phyloP scores from a whole-genome alignment of 2,113 vertebrate genomes.

The Tetrax tetrax region DNA sequence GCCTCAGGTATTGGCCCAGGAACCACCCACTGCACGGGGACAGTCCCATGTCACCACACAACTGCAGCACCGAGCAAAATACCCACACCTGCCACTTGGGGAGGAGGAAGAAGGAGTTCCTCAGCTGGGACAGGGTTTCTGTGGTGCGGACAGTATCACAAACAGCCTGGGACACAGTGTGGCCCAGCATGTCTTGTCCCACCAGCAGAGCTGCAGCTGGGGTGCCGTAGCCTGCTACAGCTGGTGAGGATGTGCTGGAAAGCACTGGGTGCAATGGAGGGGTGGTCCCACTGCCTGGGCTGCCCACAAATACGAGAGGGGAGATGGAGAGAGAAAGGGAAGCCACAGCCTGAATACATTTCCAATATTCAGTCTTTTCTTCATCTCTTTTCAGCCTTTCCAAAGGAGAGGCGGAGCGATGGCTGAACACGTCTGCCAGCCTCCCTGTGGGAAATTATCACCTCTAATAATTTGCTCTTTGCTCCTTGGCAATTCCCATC shows the following conservation, averaged over 20 bases:
- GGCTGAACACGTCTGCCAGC: not conserved
- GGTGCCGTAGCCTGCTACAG: not conserved
- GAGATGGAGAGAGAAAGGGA: not conserved
- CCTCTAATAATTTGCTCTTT: not conserved
- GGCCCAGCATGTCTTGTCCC: not conserved
- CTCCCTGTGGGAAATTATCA: not conserved
- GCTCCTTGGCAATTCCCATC: not conserved
- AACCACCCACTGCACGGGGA: not conserved
- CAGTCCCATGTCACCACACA: rapidly evolving
- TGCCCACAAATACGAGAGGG: not conserved
- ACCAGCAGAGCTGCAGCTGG: not conserved
- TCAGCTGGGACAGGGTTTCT: not conserved
- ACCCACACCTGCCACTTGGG: not conserved
- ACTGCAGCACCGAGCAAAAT: not conserved
- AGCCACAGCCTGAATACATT: not conserved
- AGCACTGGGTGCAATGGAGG: not conserved
- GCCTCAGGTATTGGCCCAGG: not conserved
- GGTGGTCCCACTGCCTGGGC: not conserved
- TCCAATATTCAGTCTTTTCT: not conserved
- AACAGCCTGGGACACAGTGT: not conserved
- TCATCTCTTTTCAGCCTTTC: not conserved
- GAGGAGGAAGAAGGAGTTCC: not conserved
- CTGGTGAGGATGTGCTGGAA: not conserved
- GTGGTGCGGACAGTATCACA: not conserved
- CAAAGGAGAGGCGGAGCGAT: not conserved